Percentiles rank a stretch among this genome's conserved stretches.
phyloP scores from a whole-genome alignment of 2,113 vertebrate species.

The Riparia riparia region DNA sequence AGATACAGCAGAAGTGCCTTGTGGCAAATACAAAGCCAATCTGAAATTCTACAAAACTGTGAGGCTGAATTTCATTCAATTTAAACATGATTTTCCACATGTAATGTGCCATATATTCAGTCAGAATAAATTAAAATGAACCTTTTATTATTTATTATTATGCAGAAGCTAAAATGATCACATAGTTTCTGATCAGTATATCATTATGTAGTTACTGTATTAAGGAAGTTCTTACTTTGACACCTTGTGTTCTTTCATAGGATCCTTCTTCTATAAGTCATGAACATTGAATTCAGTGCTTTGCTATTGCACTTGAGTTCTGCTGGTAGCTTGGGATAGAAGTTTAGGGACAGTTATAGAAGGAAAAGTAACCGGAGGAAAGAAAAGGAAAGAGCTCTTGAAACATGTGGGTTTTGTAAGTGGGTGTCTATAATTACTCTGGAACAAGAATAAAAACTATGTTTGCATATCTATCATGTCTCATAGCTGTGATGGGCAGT shows the following conservation, averaged over 20 bases:
- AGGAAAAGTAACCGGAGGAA: neutral
- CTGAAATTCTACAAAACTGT: neutral
- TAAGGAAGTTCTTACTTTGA: neutral
- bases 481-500: neutral
- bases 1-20: constrained; percentile 40
- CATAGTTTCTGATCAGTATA: neutral
- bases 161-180: neutral
- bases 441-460: neutral
- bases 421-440: neutral
- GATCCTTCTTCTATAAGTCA: neutral
- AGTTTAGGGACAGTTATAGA: neutral
- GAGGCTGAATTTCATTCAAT: constrained; percentile 1
- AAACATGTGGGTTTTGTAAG: neutral
- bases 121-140: neutral
- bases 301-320: neutral
- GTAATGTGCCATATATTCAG: neutral
- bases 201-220: neutral
- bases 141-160: neutral
- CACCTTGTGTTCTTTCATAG: neutral
- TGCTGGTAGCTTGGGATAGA: neutral
- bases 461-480: neutral
- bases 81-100: constrained; percentile 1
- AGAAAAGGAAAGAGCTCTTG: neutral
- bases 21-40: constrained; percentile 37
- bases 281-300: neutral